Percentiles rank a stretch among this genome's conserved stretches.
phyloP scores from a whole-genome alignment of 2,113 vertebrate species.

The Synchiropus splendidus region DNA sequence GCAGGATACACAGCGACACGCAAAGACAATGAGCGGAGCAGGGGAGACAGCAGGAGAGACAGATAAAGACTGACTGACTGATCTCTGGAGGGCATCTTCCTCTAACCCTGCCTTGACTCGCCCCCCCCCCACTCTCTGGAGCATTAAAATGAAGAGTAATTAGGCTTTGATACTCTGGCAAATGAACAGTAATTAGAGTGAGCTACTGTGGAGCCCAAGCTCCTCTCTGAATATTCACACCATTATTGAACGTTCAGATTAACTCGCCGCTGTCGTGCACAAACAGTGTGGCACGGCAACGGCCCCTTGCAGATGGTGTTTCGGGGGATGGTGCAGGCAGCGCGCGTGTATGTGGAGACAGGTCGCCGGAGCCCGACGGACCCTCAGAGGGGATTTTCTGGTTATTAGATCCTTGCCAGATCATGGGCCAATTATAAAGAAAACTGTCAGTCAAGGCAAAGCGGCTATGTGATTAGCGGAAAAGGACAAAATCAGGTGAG shows the following conservation, averaged over 20 bases:
- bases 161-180: conserved; percentile 99
- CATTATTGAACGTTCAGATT: conserved; percentile 97
- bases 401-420: conserved; percentile 99
- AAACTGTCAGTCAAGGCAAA: conserved; percentile 99
- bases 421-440: conserved; percentile 99
- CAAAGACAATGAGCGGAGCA: conserved; percentile 34
- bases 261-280: conserved; percentile 78
- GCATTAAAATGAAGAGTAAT: conserved; percentile 99
- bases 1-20: conserved; percentile 14
- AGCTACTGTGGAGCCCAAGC: conserved; percentile 87
- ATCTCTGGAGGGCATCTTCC: conserved; percentile 90
- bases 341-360: conserved; percentile 65
- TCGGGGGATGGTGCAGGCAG: conserved; percentile 45
- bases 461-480: conserved; percentile 98
- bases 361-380: conserved; percentile 88
- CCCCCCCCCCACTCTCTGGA: conserved; percentile 85
- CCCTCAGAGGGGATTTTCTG: conserved; percentile 99
- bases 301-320: conserved; percentile 59
- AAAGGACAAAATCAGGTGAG: conserved; percentile 99
- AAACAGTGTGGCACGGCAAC: conserved; percentile 74
- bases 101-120: conserved; percentile 90
- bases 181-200: conserved; percentile 99
- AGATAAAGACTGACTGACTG: conserved; percentile 83
- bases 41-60: conserved; percentile 51
- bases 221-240: conserved; percentile 97